A percentile compares a stretch with the other conserved stretches of the same genome.
phyloP scores from a whole-genome alignment of 2,888 invertebrate genomes.

The Drosophila merina region DNA sequence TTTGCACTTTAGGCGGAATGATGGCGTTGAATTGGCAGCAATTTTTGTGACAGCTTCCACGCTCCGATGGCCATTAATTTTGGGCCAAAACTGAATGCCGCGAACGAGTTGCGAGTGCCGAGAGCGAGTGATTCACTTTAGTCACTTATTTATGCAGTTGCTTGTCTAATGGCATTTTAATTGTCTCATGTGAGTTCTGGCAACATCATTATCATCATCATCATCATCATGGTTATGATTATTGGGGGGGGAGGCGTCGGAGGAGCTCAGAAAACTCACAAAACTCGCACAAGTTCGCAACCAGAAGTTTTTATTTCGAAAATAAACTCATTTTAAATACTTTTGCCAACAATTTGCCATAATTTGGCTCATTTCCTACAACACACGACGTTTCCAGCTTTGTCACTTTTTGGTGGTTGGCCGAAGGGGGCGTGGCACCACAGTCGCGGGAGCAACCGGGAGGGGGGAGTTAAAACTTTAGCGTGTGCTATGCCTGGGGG shows the following conservation, averaged over 20 bases:
- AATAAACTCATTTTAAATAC: conserved; percentile 79
- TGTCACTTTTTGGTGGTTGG: conserved; percentile 33
- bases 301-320: conserved; percentile 57
- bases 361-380: conserved; percentile 75
- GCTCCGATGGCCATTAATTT: conserved; percentile 38
- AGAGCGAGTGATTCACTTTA: conserved; percentile 11
- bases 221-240: not conserved
- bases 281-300: conserved; percentile 35
- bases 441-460: no score
- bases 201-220: conserved; percentile 5
- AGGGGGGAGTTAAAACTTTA: conserved; percentile 13
- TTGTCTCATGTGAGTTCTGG: conserved; percentile 52
- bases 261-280: not conserved
- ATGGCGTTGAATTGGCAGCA: not conserved
- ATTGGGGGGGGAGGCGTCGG: not conserved
- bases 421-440: no score
- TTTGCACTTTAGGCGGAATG: conserved; percentile 22
- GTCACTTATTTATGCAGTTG: conserved; percentile 48
- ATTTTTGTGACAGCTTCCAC: conserved; percentile 28
- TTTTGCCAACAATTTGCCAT: conserved; percentile 78
- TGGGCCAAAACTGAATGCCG: conserved; percentile 15
- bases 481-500: conserved; percentile 31
- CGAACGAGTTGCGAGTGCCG: no score
- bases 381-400: conserved; percentile 49
- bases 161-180: conserved; percentile 71